Conservation (phyloP, 2,797 vertebrate genomes). For the Sebastes diploproa region DNA sequence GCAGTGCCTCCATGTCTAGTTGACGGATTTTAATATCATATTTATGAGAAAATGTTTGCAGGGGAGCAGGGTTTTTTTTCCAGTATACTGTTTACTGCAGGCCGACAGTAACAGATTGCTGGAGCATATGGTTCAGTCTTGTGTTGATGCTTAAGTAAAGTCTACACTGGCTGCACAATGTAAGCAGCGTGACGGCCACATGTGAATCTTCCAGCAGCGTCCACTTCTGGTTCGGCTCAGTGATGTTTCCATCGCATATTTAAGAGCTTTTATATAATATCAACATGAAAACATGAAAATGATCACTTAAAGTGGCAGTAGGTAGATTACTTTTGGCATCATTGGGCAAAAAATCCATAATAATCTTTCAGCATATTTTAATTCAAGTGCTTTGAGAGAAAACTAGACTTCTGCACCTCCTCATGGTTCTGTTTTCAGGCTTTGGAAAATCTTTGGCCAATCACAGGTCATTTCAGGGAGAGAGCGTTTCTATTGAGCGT, state of each 20-base stretch:
- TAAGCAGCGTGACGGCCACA: slow-evolving; percentile 15
- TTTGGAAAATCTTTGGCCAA: too few relatives aligned
- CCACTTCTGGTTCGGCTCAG: background rate
- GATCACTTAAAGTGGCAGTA: background rate
- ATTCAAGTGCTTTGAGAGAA: too few relatives aligned
- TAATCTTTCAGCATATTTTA: fast-evolving
- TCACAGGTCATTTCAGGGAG: too few relatives aligned
- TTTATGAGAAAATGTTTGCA: slow-evolving; percentile 1
- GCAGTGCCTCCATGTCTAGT: background rate
- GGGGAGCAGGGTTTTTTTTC: background rate
- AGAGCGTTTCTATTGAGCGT: too few relatives aligned
- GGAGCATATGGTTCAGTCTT: slow-evolving; percentile 48
- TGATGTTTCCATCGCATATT: background rate
- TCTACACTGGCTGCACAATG: slow-evolving; percentile 8
- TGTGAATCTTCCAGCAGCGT: background rate
- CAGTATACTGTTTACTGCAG: background rate
- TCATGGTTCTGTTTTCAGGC: too few relatives aligned
- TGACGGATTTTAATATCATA: background rate
- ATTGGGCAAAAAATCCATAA: too few relatives aligned
- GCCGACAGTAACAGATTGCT: slow-evolving; percentile 39
- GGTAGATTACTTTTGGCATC: too few relatives aligned
- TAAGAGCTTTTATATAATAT: background rate
- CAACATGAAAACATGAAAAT: background rate
- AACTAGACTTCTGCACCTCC: too few relatives aligned
- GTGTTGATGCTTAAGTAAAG: slow-evolving; percentile 21